Base-by-base conservation (phyloP, 2,113 vertebrate genomes). In the Numida meleagris region DNA sequence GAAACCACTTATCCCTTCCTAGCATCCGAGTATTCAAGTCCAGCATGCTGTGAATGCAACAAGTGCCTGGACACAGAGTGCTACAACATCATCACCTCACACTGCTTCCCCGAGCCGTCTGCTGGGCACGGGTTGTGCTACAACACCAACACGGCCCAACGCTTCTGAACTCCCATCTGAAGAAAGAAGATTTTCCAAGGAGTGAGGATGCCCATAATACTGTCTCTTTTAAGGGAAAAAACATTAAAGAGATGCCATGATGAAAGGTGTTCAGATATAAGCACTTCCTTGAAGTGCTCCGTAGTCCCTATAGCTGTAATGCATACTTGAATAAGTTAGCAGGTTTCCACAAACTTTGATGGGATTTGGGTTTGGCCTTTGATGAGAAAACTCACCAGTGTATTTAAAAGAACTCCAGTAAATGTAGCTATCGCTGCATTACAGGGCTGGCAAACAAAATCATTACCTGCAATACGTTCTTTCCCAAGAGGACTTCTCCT, bases 371-470 rank as follows among this genome's bases (percentile, higher is more conserved):
- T 48, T 92, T 79, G 27, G 23, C 72, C 87, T 89, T 89, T 84
- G 67, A 88, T 73, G 72, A 23, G 27, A 34, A 63, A 80, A 19
- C 20, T 0, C 65, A n/a, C n/a, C 29, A 82, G n/a, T 53, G 27
- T 16, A 93, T 90, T 93, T 70, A n/a, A 72, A 68, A 94, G 62
- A 91, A 19, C 58, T 76, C 21, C 21, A 33, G 82, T 63, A 91
- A 93, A 74, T 59, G 63, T 42, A 77, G 67, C 73, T 86, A 94
- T 93, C 95, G 50, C 36, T 82, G 16, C 66, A 82, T 87, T 89
- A 93, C 71, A 86, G 66, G 45, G 63, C 89, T 70, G 90, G 86
- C 48, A 97, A 97, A 96, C 88, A 94, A 94, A 96, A 95, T 74
- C 70, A 94, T 96, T 93, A 96, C 86, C 86, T 88, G 83, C 89